A percentile compares a stretch with the other conserved stretches of the same genome.
Evolutionary conservation across 1,140 invertebrate species (phyloP).

Genomic region (Doryteuthis pealeii): DNA sequence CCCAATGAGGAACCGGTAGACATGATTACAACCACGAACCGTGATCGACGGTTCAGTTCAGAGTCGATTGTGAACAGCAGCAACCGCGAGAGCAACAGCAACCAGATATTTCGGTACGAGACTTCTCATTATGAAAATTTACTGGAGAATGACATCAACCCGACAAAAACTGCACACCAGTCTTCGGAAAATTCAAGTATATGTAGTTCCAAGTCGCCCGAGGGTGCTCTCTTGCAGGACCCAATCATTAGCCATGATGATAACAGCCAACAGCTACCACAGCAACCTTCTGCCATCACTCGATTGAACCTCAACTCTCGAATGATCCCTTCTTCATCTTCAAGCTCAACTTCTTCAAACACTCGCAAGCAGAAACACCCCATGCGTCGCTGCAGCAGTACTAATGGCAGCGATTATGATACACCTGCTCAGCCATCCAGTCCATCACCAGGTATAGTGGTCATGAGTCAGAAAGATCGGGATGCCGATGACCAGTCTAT

Average conservation of each 20-base stretch:
- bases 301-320: slow-evolving; percentile 47
- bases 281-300: slow-evolving; percentile 26
- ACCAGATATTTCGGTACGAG: background rate
- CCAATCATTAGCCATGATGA: background rate
- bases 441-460: slow-evolving; percentile 32
- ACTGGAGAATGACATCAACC: background rate
- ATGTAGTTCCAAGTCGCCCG: slow-evolving; percentile 12
- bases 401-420: slow-evolving; percentile 37
- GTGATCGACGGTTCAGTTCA: slow-evolving; percentile 8
- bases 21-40: background rate
- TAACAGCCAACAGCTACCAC: background rate
- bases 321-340: slow-evolving; percentile 41
- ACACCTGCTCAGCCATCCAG: slow-evolving; percentile 28
- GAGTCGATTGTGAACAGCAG: background rate
- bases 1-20: slow-evolving; percentile 1
- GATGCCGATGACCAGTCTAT: slow-evolving; percentile 38
- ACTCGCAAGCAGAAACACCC: slow-evolving; percentile 49
- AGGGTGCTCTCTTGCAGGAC: background rate
- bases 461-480: slow-evolving; percentile 17
- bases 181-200: slow-evolving; percentile 11
- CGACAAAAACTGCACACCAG: background rate
- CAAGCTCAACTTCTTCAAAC: slow-evolving; percentile 18
- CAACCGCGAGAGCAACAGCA: background rate
- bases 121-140: slow-evolving; percentile 8
- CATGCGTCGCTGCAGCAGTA: slow-evolving; percentile 48